A percentile compares a stretch with the other conserved stretches of the same genome.
Conservation (phyloP, 2,113 vertebrate species). For the Columba livia region DNA sequence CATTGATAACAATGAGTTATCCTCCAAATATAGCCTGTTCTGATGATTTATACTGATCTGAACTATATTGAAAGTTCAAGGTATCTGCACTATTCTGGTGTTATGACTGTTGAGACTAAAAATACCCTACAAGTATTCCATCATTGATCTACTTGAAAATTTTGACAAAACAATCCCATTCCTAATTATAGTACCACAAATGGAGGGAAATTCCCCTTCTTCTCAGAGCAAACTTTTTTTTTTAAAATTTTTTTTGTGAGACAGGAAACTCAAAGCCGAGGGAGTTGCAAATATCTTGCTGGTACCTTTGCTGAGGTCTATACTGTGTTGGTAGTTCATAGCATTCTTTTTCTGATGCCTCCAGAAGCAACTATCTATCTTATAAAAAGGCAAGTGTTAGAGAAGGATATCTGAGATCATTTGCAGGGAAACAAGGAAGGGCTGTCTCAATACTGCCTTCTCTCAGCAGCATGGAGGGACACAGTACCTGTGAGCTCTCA, state of each 20-base stretch:
- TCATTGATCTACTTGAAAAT: neutral
- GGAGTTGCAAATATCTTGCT: neutral
- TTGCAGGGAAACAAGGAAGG: neutral
- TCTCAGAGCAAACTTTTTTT: neutral
- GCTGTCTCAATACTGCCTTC: neutral
- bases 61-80: neutral
- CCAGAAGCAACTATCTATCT: neutral
- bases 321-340: neutral
- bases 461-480: neutral
- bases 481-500: accelerated
- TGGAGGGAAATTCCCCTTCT: neutral
- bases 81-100: neutral
- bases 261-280: neutral
- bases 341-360: neutral
- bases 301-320: neutral
- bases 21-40: neutral
- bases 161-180: neutral
- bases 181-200: neutral
- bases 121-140: neutral
- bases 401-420: neutral
- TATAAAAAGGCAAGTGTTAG: neutral
- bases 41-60: neutral
- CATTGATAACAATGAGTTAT: neutral
- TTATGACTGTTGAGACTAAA: neutral
- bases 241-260: too few relatives aligned